phyloP scores from a whole-genome alignment of 92 coral and sea anemone species.

The Umimayanthus chanpuru region DNA sequence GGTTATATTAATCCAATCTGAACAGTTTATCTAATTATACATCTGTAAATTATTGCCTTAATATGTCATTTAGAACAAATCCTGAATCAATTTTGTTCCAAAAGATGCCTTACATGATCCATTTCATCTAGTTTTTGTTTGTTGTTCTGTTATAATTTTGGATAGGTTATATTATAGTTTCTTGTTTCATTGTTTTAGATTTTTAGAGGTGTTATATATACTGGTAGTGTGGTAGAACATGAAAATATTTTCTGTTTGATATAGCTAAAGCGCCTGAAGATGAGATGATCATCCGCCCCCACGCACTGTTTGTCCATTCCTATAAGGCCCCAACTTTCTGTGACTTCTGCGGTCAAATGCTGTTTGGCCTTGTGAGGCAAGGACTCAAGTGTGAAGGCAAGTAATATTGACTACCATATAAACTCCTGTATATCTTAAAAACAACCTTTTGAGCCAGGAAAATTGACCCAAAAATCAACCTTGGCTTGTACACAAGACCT shows the following conservation, averaged over 20 bases:
- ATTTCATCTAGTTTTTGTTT: background rate
- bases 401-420: background rate
- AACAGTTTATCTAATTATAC: background rate
- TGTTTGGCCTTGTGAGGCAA: constrained; percentile 95
- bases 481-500: too few species aligned
- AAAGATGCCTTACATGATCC: background rate
- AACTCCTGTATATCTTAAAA: too few species aligned
- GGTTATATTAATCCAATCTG: background rate
- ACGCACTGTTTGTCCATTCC: constrained; percentile 86
- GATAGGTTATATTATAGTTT: too few species aligned
- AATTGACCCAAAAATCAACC: too few species aligned
- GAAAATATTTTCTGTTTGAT: constrained; percentile 12
- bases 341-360: constrained; percentile 97
- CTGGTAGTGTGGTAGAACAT: background rate
- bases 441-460: too few species aligned
- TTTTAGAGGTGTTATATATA: too few species aligned
- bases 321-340: constrained; percentile 95
- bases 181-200: too few species aligned
- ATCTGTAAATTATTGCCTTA: too few species aligned
- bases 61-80: too few species aligned
- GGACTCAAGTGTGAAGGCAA: constrained; percentile 98
- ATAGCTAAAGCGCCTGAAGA: constrained; percentile 92
- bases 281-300: constrained; percentile 91
- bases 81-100: background rate
- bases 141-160: too few species aligned